Conservation (phyloP, 35 echinoderm and acorn worm genomes). For the Eucidaris tribuloides region DNA sequence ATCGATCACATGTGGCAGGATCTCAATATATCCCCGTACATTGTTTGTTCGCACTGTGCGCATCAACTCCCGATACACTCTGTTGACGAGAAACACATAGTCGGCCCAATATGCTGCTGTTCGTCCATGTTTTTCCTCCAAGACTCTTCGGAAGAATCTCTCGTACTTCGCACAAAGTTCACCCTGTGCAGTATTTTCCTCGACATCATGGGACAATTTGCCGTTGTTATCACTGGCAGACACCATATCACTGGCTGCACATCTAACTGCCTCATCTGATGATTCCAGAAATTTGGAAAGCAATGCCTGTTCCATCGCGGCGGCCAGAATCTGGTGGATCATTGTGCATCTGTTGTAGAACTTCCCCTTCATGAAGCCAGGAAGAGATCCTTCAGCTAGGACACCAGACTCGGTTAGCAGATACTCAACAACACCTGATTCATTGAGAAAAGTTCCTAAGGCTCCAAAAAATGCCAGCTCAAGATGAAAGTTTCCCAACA, state of each 20-base stretch:
- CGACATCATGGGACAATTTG: conserved; percentile 21
- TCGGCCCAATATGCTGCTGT: conserved; percentile 49
- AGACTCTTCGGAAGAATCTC: conserved; percentile 39
- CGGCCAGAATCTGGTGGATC: conserved; percentile 65
- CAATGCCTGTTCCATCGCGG: conserved; percentile 63
- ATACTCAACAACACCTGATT: conserved; percentile 65
- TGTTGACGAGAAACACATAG: conserved; percentile 75
- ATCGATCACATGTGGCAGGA: conserved; percentile 7
- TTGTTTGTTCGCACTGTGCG: conserved; percentile 65
- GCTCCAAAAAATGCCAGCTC: conserved; percentile 69
- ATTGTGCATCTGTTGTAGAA: conserved; percentile 84
- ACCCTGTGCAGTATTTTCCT: conserved; percentile 36
- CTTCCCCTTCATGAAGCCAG: conserved; percentile 70
- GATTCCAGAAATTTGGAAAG: conserved; percentile 4
- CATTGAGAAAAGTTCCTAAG: conserved; percentile 59
- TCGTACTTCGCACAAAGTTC: conserved; percentile 35
- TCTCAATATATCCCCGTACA: conserved; percentile 48
- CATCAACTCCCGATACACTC: conserved; percentile 57
- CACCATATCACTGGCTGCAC: conserved; percentile 44
- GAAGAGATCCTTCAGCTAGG: conserved; percentile 71
- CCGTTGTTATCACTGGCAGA: conserved; percentile 18
- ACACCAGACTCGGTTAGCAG: conserved; percentile 62
- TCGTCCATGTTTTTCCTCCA: conserved; percentile 22
- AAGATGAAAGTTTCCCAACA: conserved; percentile 81
- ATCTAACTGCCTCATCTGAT: conserved; percentile 24